These are phyloP conservation scores for Aphaenogaster rudis DNA, from an alignment of 1,140 invertebrate species.

Conservation along the genomic window DNA sequence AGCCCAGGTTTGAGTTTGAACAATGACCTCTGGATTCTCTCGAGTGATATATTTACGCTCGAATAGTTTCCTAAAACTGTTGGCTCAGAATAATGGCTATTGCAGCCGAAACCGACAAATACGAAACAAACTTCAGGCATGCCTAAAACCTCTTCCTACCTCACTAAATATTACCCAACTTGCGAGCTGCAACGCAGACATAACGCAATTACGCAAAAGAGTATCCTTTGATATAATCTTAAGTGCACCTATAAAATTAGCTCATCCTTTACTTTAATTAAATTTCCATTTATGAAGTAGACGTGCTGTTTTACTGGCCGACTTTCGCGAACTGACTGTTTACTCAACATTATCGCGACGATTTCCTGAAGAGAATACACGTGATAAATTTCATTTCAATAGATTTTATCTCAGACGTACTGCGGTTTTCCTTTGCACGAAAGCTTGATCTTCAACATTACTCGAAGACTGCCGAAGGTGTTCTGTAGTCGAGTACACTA, in stretches of 20 bases:
- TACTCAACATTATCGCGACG: background rate
- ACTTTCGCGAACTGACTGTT: background rate
- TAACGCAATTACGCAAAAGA: constrained; percentile 23
- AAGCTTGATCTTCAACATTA: background rate
- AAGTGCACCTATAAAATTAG: constrained; percentile 36
- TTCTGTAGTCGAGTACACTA: background rate
- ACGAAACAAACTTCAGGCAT: constrained; percentile 51
- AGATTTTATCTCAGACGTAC: background rate
- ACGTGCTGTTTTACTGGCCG: background rate
- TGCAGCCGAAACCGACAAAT: constrained; percentile 53
- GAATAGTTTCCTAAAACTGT: constrained; percentile 57
- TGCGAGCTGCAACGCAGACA: background rate
- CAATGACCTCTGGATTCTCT: constrained; percentile 40
- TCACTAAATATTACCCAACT: constrained; percentile 49
- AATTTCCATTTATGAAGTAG: constrained; percentile 16
- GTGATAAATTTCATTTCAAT: constrained; percentile 20
- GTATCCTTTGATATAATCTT: constrained; percentile 23
- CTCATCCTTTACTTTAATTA: constrained; percentile 33
- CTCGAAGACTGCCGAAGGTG: background rate
- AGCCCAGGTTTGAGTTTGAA: constrained; percentile 42
- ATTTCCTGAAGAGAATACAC: background rate
- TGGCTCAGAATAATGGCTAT: constrained; percentile 46
- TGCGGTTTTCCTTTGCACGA: background rate
- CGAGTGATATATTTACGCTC: constrained; percentile 45
- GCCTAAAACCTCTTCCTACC: constrained; percentile 27